Conservation (phyloP, 2,113 vertebrate genomes). For the Rhinolophus sinicus region DNA sequence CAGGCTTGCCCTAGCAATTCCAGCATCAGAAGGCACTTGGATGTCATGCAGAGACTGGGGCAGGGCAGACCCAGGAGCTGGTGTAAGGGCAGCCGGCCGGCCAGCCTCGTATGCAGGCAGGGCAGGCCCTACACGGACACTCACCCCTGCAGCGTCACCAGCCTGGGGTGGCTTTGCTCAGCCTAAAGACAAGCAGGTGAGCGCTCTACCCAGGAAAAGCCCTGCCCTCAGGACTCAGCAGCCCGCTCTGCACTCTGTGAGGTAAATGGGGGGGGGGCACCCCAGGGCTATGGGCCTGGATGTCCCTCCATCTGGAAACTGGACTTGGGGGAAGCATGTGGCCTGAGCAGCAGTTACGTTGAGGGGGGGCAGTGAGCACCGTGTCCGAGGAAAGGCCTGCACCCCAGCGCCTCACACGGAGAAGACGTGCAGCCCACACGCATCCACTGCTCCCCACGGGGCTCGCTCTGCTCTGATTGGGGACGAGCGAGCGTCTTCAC, state of each 20-base stretch:
- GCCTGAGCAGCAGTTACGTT: too few relatives aligned
- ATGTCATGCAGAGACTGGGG: fast-evolving
- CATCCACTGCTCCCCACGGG: fast-evolving
- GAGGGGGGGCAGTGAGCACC: too few relatives aligned
- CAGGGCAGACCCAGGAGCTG: not conserved
- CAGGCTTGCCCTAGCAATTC: fast-evolving
- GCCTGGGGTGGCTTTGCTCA: not conserved
- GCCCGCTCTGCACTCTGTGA: not conserved
- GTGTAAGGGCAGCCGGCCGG: not conserved
- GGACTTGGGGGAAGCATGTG: too few relatives aligned
- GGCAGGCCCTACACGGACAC: too few relatives aligned
- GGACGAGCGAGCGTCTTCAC: fast-evolving
- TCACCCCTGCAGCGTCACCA: fast-evolving
- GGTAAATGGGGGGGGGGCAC: too few relatives aligned
- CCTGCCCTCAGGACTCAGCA: fast-evolving
- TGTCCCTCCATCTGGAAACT: too few relatives aligned
- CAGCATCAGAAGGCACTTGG: fast-evolving
- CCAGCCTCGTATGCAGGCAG: too few relatives aligned
- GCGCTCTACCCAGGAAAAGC: too few relatives aligned
- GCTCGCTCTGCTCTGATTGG: not conserved
- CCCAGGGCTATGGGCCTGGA: too few relatives aligned
- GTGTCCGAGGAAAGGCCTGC: too few relatives aligned
- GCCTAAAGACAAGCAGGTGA: fast-evolving
- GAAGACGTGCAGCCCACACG: too few relatives aligned
- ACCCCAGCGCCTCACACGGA: too few relatives aligned